phyloP scores from a whole-genome alignment of 1,140 invertebrate genomes.

The Euura saliciscinereae region DNA sequence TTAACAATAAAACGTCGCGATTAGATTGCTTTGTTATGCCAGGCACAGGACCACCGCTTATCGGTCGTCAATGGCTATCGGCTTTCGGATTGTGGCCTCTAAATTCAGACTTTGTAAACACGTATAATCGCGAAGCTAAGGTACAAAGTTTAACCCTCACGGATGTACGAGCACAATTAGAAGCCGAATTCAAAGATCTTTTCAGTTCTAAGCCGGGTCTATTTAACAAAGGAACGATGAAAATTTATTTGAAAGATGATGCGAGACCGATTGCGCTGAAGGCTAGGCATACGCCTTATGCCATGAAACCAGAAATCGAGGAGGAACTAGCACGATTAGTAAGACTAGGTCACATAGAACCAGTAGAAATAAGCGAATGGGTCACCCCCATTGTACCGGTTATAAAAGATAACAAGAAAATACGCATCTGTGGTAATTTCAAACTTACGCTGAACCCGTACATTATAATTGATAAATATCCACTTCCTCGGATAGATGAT shows the following conservation, averaged over 20 bases:
- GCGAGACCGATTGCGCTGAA: not conserved
- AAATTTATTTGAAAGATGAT: not conserved
- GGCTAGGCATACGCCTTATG: constrained; percentile 33
- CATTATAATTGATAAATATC: constrained; percentile 8
- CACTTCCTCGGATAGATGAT: constrained; percentile 9
- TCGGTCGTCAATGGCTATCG: constrained; percentile 28
- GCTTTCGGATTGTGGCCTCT: constrained; percentile 16
- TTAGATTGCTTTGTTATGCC: constrained; percentile 19
- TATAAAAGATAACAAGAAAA: constrained; percentile 2
- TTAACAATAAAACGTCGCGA: constrained; percentile 5
- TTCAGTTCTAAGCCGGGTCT: not conserved
- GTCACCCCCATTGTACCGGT: constrained; percentile 53
- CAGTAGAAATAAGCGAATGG: constrained; percentile 47
- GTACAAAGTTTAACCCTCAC: not conserved
- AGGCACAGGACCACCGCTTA: constrained; percentile 30
- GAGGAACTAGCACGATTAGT: constrained; percentile 37
- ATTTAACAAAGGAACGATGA: not conserved
- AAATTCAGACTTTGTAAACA: no score
- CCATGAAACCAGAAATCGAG: constrained; percentile 32
- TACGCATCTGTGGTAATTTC: constrained; percentile 1
- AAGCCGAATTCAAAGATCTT: not conserved
- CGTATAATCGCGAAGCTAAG: not conserved
- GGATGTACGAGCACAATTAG: not conserved
- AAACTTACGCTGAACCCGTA: constrained; percentile 9
- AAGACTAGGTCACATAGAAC: constrained; percentile 41